Conservation (phyloP, 2,113 vertebrate species). For the Pelvicachromis taeniatus region DNA sequence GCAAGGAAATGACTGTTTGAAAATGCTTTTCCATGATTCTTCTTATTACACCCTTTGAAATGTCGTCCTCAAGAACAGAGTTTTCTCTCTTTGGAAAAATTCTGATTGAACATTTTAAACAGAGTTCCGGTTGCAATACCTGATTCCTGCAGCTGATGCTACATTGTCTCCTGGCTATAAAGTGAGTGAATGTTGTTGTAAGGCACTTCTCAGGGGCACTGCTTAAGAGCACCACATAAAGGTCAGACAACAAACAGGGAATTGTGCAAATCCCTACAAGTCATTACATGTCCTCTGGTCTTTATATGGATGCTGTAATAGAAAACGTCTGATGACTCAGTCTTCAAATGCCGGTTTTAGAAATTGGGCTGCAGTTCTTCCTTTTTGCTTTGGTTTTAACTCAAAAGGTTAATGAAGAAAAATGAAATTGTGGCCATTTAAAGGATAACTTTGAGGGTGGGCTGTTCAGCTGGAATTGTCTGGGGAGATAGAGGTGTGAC, state of each 20-base stretch:
- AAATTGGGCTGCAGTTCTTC: not conserved
- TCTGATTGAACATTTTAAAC: not conserved
- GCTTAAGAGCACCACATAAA: slow-evolving; percentile 41
- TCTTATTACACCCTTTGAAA: not conserved
- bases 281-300: slow-evolving; percentile 21
- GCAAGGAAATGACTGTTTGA: slow-evolving; percentile 13
- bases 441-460: not conserved
- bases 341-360: not conserved
- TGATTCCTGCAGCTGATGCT: slow-evolving; percentile 25
- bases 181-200: slow-evolving; percentile 41
- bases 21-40: not conserved
- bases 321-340: not conserved
- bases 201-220: slow-evolving; percentile 38
- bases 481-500: not conserved
- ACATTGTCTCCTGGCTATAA: slow-evolving; percentile 3
- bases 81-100: not conserved
- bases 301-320: slow-evolving; percentile 3
- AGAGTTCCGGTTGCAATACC: not conserved
- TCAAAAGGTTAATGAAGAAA: not conserved
- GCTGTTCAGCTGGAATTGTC: not conserved
- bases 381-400: not conserved
- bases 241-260: slow-evolving; percentile 35
- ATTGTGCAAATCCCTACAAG: slow-evolving; percentile 47
- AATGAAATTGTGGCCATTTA: not conserved
- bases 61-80: not conserved